phyloP scores from a whole-genome alignment of 2,888 invertebrate genomes.

The Lasioglossum leucozonium region DNA sequence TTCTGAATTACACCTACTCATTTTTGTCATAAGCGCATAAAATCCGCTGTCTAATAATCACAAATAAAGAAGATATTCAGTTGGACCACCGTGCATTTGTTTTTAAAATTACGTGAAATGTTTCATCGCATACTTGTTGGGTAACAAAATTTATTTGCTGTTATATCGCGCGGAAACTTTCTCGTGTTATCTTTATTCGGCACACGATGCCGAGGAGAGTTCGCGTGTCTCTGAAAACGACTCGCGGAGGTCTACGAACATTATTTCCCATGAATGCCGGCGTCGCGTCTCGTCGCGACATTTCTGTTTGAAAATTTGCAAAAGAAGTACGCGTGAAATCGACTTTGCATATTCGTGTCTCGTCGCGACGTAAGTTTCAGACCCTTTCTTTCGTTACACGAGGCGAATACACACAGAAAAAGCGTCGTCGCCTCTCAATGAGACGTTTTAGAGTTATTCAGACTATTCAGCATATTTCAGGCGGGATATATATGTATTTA shows the following conservation, averaged over 20 bases:
- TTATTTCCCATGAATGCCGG: background rate
- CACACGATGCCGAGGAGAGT: background rate
- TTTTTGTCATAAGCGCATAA: no score
- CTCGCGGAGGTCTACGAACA: background rate
- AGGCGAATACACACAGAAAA: conserved; percentile 26
- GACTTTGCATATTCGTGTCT: background rate
- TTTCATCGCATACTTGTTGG: no score
- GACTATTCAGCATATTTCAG: conserved; percentile 44
- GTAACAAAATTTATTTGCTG: background rate
- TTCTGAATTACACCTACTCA: no score
- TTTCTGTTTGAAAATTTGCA: background rate
- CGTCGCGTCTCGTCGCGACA: background rate
- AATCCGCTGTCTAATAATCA: no score
- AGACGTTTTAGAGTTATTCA: conserved; percentile 40
- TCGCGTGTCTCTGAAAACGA: background rate
- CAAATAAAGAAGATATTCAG: no score
- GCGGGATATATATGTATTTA: conserved; percentile 39
- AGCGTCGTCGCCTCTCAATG: conserved; percentile 25
- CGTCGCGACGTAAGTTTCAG: conserved; percentile 6
- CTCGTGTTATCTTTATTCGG: background rate
- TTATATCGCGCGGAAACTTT: background rate
- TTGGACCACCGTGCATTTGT: no score
- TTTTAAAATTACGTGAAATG: no score
- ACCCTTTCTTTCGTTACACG: conserved; percentile 8
- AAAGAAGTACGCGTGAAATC: background rate